These are phyloP conservation scores for Danaus melanippus DNA, from an alignment of 1,140 invertebrate genomes.

Conservation along the genomic window DNA sequence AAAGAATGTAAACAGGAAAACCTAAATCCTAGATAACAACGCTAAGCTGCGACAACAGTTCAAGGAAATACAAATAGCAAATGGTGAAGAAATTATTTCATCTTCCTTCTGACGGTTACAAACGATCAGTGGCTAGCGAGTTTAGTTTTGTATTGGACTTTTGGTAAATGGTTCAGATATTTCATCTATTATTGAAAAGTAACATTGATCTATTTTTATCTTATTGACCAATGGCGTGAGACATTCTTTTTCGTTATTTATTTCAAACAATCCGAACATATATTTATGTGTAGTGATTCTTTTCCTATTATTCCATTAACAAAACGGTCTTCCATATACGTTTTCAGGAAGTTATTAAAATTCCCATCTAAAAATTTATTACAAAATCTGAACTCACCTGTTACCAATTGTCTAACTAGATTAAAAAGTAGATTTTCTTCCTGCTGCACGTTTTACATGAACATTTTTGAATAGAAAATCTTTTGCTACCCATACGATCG, in stretches of 20 bases:
- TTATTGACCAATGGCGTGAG: no score
- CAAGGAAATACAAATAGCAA: no score
- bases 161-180: conserved; percentile 3
- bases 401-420: neutral
- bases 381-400: neutral
- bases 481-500: conserved; percentile 5
- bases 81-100: conserved; percentile 29
- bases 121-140: conserved; percentile 35
- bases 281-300: no score
- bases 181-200: no score
- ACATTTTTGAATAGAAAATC: conserved; percentile 7
- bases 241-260: no score
- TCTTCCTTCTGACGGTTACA: conserved; percentile 56
- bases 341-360: no score
- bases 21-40: conserved; percentile 1
- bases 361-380: no score
- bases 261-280: no score
- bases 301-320: no score
- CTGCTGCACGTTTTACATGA: neutral
- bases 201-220: no score
- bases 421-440: neutral
- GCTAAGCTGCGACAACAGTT: neutral
- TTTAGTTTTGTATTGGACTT: conserved; percentile 14
- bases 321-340: no score
- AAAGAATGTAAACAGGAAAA: neutral